phyloP scores from a whole-genome alignment of 2,888 invertebrate genomes.

The Cryptocheilus praepositus region DNA sequence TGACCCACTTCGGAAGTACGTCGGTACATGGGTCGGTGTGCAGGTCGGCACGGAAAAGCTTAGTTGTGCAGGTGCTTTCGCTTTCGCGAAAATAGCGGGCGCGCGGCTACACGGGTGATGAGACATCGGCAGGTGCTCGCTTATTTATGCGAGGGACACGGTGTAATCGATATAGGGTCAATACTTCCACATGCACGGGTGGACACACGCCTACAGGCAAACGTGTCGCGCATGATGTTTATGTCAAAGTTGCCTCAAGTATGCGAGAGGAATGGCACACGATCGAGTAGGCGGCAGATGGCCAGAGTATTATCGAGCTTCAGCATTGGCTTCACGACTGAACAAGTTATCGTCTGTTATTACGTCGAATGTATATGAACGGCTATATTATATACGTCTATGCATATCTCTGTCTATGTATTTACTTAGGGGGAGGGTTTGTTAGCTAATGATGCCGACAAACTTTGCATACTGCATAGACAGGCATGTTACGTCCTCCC shows the following conservation, averaged over 20 bases:
- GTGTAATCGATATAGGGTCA: background rate
- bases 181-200: background rate
- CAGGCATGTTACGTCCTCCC: conserved; percentile 12
- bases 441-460: conserved; percentile 57
- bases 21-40: no score
- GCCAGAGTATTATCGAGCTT: conserved; percentile 67
- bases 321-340: conserved; percentile 62
- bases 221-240: background rate
- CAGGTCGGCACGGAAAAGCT: no score
- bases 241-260: conserved; percentile 2
- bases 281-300: conserved; percentile 63
- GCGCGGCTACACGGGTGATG: no score
- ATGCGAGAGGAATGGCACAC: conserved; percentile 6
- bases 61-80: no score
- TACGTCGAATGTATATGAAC: conserved; percentile 42
- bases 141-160: no score
- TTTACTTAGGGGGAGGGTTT: conserved; percentile 36
- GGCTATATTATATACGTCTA: no score
- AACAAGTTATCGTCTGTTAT: conserved; percentile 70
- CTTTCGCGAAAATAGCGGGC: no score
- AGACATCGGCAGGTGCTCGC: no score
- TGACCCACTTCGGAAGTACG: no score
- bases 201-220: background rate
- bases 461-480: conserved; percentile 7
- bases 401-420: conserved; percentile 38